phyloP scores from a whole-genome alignment of 2,113 vertebrate genomes.

The Alosa alosa region DNA sequence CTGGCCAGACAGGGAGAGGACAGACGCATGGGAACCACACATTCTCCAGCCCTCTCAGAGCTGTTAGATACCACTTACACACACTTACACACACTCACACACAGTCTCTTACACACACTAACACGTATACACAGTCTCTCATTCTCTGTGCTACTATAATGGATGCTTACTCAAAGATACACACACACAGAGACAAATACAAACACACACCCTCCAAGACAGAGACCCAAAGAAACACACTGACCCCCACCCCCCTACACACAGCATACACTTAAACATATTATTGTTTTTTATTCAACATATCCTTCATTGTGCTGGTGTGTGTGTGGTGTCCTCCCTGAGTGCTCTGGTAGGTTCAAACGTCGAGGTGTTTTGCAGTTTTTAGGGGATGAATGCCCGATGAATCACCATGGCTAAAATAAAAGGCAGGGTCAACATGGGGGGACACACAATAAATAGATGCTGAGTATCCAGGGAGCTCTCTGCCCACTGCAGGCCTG shows the following conservation, averaged over 20 bases:
- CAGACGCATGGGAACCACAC: background rate
- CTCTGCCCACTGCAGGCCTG: constrained; percentile 55
- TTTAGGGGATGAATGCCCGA: constrained; percentile 80
- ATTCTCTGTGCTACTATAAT: background rate
- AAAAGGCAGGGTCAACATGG: constrained; percentile 79
- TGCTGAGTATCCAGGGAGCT: constrained; percentile 72
- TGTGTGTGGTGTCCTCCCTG: constrained; percentile 42
- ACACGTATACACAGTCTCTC: background rate
- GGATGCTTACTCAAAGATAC: background rate
- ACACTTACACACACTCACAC: background rate
- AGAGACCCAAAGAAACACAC: background rate
- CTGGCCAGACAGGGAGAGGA: background rate
- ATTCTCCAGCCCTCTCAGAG: background rate
- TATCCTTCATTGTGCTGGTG: background rate
- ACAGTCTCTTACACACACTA: background rate
- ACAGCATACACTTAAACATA: background rate
- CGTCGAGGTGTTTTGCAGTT: constrained; percentile 79
- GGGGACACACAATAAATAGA: constrained; percentile 81
- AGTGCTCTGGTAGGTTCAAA: constrained; percentile 73
- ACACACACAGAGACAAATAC: background rate
- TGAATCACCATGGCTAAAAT: constrained; percentile 90
- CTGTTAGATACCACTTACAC: background rate
- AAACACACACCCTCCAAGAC: background rate
- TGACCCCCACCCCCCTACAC: background rate
- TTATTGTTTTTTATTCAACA: background rate